Evolutionary conservation across 2,888 invertebrate genomes (phyloP), one percentile per base, ranked within the genome.

Genomic region (Rhorus exstirpatorius): DNA sequence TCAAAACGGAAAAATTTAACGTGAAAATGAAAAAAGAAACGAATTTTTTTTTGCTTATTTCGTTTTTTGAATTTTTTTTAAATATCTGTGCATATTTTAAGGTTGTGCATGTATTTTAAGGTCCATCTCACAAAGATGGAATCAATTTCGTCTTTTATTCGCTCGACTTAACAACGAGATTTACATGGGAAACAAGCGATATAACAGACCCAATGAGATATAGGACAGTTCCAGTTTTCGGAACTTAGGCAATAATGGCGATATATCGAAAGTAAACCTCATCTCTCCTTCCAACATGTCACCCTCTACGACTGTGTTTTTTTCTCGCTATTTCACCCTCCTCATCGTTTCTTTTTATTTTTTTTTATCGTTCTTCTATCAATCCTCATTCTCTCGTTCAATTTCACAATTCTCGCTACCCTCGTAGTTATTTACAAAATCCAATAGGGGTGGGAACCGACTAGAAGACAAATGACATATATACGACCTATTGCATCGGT

Each of bases 171-270:
- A 46, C 14, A 65, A n/a, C 65, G 35, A 24, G 14, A 55, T 26
- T 26, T 46, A 24, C 65, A 65, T 65, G 21, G 35, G 17, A 31
- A 46, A 35, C 17, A 10, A 67, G 12, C 8, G 31, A 51, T 67
- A 49, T 8, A 46, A 46, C 49, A 17, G 17, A 46, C 17, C 4
- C 12, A 17, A 67, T 31, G 17, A 21, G 12, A 51, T n/a, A 51
- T 51, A 17, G 49, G 65, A 49, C 46, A 65, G 51, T 67, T 35
- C 21, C 53, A 41, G 26, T 26, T 31, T n/a, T 55, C 55, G 44
- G 19, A 60, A 46, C 46, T 49, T 63, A 49, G 46, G 31, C 60
- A 60, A 35, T 31, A 60, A 35, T 46, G 71, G 46, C 46, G 46
- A 26, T 70, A 44, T 26, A n/a, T 26, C 21, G 51, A 51, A 51